A percentile compares a stretch with the other conserved stretches of the same genome.
phyloP scores from a whole-genome alignment of 2,888 invertebrate species.

The Xylophagus ater region DNA sequence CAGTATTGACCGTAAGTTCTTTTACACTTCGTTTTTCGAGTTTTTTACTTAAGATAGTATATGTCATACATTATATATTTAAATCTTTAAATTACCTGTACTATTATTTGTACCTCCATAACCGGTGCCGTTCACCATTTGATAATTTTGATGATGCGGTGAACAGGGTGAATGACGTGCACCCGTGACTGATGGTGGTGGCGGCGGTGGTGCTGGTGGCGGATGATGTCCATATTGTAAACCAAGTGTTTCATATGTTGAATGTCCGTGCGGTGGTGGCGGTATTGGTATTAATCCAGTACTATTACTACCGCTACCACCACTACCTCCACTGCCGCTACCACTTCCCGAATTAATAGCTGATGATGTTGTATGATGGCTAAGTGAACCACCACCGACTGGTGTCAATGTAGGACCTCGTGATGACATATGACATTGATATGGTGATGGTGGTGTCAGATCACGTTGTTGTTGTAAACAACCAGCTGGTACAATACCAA shows the following conservation, averaged over 20 bases:
- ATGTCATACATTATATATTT: not conserved
- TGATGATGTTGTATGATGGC: constrained; percentile 13
- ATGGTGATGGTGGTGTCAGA: constrained; percentile 33
- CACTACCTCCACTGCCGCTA: constrained; percentile 7
- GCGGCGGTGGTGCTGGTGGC: constrained; percentile 25
- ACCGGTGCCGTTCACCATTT: constrained; percentile 21
- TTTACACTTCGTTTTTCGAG: no score
- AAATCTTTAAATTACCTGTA: constrained; percentile 12
- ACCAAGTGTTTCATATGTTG: constrained; percentile 21
- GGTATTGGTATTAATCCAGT: constrained; percentile 16
- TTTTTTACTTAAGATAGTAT: no score
- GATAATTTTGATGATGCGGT: constrained; percentile 40
- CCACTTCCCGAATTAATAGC: constrained; percentile 4
- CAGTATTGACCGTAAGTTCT: no score
- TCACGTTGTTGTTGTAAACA: constrained; percentile 29
- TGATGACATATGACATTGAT: constrained; percentile 36
- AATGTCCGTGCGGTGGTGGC: constrained; percentile 2
- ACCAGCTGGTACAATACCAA: constrained; percentile 21
- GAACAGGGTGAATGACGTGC: constrained; percentile 53
- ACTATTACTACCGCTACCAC: constrained; percentile 15
- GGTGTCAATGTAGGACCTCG: constrained; percentile 27
- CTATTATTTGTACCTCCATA: constrained; percentile 19
- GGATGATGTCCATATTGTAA: constrained; percentile 8
- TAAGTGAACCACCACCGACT: constrained; percentile 17
- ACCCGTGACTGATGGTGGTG: constrained; percentile 42